These are phyloP conservation scores for Silurus lanzhouensis DNA, from an alignment of 2,797 vertebrate species.

Conservation along the genomic window DNA sequence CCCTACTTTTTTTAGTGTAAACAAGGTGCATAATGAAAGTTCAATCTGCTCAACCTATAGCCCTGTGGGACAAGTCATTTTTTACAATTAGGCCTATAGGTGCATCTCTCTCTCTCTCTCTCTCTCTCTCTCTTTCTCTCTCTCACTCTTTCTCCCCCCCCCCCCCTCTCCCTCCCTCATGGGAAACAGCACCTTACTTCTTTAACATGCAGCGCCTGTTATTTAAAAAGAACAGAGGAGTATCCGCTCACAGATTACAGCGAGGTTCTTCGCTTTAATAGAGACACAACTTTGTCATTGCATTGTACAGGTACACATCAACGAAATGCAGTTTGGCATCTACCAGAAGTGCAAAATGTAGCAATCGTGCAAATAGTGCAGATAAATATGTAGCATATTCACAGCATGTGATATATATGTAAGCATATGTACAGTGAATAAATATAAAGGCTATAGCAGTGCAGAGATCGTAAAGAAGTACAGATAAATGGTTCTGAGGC, in stretches of 20 bases:
- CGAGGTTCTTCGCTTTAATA: background rate
- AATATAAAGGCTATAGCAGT: too few species aligned
- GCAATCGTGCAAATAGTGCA: too few species aligned
- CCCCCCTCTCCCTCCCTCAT: background rate
- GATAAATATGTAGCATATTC: too few species aligned
- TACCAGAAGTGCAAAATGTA: too few species aligned
- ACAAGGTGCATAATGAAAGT: slow-evolving; percentile 5
- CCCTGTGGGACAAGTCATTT: slow-evolving; percentile 19
- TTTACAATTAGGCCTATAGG: slow-evolving; percentile 17
- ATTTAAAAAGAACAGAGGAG: slow-evolving; percentile 30
- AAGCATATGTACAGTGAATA: too few species aligned
- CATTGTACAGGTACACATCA: too few species aligned
- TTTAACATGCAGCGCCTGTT: slow-evolving; percentile 1
- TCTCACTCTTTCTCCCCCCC: background rate
- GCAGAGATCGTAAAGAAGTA: too few species aligned
- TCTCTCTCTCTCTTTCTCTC: background rate
- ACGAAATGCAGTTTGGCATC: too few species aligned
- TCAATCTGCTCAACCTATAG: slow-evolving; percentile 36
- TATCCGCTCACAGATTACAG: background rate
- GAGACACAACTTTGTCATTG: too few species aligned
- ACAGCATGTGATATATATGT: too few species aligned
- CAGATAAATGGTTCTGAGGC: too few species aligned
- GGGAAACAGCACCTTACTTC: background rate
- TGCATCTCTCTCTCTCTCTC: background rate
- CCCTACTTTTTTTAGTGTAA: background rate